Evolutionary conservation across 2,113 vertebrate genomes (phyloP).

Genomic region (Orthonyx spaldingii): DNA sequence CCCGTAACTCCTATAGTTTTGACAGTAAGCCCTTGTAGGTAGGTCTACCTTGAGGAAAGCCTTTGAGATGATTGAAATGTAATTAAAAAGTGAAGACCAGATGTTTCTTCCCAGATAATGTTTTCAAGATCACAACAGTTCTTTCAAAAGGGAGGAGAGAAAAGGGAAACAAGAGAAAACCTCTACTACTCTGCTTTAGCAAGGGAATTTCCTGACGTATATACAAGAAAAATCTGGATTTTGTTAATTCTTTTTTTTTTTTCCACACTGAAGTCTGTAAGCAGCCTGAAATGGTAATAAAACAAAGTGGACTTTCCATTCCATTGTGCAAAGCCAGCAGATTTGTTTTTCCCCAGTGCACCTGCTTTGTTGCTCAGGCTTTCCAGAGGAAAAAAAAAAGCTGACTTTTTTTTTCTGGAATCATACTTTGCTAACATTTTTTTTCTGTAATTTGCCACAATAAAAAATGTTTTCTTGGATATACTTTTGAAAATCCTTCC

Average conservation of each 20-base stretch:
- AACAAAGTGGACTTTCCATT: constrained; percentile 12
- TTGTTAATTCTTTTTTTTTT: neutral
- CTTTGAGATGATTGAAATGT: constrained; percentile 42
- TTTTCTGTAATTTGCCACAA: neutral
- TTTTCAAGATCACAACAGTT: constrained; percentile 11
- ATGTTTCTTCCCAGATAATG: constrained; percentile 26
- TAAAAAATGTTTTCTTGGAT: neutral
- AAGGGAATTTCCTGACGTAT: neutral
- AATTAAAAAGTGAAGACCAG: constrained; percentile 60
- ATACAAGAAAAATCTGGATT: neutral
- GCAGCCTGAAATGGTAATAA: constrained; percentile 22
- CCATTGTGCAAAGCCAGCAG: constrained; percentile 32
- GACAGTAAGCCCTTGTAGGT: constrained; percentile 37
- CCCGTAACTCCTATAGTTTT: neutral
- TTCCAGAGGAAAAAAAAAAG: neutral
- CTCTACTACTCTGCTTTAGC: neutral
- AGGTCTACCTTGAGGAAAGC: constrained; percentile 10
- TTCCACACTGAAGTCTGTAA: neutral
- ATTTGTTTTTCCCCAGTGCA: constrained; percentile 33
- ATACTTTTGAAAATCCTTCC: neutral
- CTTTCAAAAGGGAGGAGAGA: constrained; percentile 1
- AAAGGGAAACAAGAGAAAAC: neutral
- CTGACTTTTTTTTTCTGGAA: neutral
- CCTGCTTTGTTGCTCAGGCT: constrained; percentile 29
- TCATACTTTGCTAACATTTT: neutral